Evolutionary conservation across 1,140 invertebrate species (phyloP).

Genomic region (Capitella teleta): DNA sequence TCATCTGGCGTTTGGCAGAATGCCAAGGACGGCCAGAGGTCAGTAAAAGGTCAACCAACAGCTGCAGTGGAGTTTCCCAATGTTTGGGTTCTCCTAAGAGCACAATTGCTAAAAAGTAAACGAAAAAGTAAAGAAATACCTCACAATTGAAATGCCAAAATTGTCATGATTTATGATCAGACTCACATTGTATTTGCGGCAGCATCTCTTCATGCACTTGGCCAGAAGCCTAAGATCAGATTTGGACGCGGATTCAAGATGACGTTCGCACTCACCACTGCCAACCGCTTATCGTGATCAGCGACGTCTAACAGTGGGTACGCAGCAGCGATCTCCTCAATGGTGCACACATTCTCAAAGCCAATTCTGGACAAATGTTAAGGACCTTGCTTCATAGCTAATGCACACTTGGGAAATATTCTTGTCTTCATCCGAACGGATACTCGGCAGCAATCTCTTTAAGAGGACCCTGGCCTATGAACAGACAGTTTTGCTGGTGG

Average conservation of each 20-base stretch:
- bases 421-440: no score
- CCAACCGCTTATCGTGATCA: slow-evolving; percentile 50
- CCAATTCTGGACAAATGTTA: slow-evolving; percentile 46
- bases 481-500: slow-evolving; percentile 34
- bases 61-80: slow-evolving; percentile 50
- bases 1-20: slow-evolving; percentile 10
- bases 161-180: no score
- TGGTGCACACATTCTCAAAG: slow-evolving; percentile 53
- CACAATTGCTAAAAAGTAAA: slow-evolving; percentile 51
- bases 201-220: no score
- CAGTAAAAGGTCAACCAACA: slow-evolving; percentile 39
- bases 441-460: slow-evolving; percentile 51
- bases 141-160: no score
- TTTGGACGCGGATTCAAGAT: no score
- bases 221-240: no score
- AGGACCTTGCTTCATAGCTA: no score
- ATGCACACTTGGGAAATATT: no score
- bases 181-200: no score
- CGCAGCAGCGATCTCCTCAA: slow-evolving; percentile 52
- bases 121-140: no score
- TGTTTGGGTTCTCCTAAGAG: slow-evolving; percentile 54
- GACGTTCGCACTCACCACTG: slow-evolving; percentile 12
- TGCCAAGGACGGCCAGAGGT: slow-evolving; percentile 43
- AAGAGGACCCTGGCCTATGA: slow-evolving; percentile 41
- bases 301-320: slow-evolving; percentile 60